phyloP scores from a whole-genome alignment of 2,113 vertebrate species.

The Scatophagus argus region DNA sequence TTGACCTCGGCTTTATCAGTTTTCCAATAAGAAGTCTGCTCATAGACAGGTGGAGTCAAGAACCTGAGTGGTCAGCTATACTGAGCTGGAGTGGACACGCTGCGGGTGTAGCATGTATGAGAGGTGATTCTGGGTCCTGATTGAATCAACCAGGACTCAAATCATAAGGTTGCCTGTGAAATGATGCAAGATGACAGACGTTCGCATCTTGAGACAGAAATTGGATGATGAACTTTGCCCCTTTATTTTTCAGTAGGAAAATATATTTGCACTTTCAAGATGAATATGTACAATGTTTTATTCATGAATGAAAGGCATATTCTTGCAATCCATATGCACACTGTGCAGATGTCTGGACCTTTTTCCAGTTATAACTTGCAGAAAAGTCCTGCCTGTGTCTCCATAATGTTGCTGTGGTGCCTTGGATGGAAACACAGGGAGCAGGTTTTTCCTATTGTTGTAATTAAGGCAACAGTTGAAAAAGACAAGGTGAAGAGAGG shows the following conservation, averaged over 20 bases:
- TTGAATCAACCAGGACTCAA: no score
- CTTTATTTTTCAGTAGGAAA: conserved; percentile 50
- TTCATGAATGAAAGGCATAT: background rate
- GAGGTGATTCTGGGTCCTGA: no score
- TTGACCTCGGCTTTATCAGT: conserved; percentile 45
- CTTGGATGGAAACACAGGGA: background rate
- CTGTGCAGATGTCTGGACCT: conserved; percentile 2
- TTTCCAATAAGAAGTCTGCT: conserved; percentile 33
- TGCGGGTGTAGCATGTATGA: background rate
- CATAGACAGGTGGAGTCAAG: background rate
- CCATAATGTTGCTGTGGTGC: background rate
- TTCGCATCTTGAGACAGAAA: background rate
- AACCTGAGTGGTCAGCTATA: background rate
- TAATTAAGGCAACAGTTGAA: conserved; percentile 37
- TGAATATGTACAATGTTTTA: background rate
- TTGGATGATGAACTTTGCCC: background rate
- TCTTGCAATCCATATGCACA: conserved; percentile 9
- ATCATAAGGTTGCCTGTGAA: no score
- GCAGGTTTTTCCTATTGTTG: background rate
- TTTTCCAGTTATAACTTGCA: background rate
- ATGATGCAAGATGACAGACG: background rate
- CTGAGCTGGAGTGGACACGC: background rate
- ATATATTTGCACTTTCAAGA: conserved; percentile 18
- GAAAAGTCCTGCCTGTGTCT: background rate
- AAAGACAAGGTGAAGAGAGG: background rate